Base-by-base conservation (phyloP, 2,888 invertebrate genomes). In the Megamerina dolium region DNA sequence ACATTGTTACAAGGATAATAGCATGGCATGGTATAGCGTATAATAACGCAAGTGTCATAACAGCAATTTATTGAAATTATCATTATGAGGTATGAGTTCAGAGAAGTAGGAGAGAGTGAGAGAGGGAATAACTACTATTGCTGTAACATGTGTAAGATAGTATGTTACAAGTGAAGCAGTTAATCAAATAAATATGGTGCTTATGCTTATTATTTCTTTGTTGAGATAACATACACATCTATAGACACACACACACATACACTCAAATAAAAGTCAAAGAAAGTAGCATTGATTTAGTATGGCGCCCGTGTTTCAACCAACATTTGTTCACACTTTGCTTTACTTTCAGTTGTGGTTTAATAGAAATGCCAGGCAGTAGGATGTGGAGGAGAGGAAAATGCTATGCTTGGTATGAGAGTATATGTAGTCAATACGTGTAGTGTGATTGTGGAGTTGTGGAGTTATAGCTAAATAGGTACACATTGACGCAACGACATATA, bases 21-120 rank as follows among this genome's bases (percentile, higher is more conserved):
- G n/a, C n/a, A n/a, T n/a, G n/a, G n/a, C n/a, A n/a, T n/a, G n/a
- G n/a, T n/a, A n/a, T n/a, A n/a, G n/a, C n/a, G n/a, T n/a, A n/a
- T n/a, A 31, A 36, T 27, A 40, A 35, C 21, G 26, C 23, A 63
- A 63, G 60, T 63, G 60, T 59, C 60, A 63, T 60, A 60, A 57
- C 40, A 13, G 37, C 56, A 58, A 63, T 60, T 63, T 60, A 60
- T 60, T 54, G 61, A 57, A 55, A 60, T 59, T 56, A 60, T 60
- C 60, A 63, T 56, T 60, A 10, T n/a, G 23, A 23, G 10, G 23
- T 23, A 10, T 23, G 23, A 8, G 23, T 23, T 10, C n/a, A n/a
- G n/a, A n/a, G n/a, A n/a, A n/a, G n/a, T n/a, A n/a, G n/a, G n/a
- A n/a, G n/a, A n/a, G n/a, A n/a, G n/a, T n/a, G n/a, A n/a, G n/a